A percentile compares a stretch with the other conserved stretches of the same genome.
These are phyloP conservation scores for Cheilinus undulatus DNA, from an alignment of 2,113 vertebrate species.

Conservation along the genomic window DNA sequence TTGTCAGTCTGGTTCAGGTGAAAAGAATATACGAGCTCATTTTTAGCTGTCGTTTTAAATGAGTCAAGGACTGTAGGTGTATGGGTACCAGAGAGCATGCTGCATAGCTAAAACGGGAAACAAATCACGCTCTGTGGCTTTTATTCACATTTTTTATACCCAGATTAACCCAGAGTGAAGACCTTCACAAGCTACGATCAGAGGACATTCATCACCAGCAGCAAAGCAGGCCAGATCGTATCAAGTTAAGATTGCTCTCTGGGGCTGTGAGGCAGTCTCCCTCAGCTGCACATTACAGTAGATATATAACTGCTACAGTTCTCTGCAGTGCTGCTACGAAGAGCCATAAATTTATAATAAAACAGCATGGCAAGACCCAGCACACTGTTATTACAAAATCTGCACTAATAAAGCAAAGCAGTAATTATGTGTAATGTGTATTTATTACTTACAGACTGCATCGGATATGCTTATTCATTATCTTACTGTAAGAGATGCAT, in stretches of 20 bases:
- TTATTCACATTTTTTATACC: slow-evolving; percentile 40
- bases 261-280: slow-evolving; percentile 10
- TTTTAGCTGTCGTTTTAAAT: slow-evolving; percentile 56
- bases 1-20: slow-evolving; percentile 54
- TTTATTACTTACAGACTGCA: slow-evolving; percentile 69
- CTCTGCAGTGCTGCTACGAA: slow-evolving; percentile 33
- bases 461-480: slow-evolving; percentile 65
- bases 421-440: slow-evolving; percentile 78
- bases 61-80: slow-evolving; percentile 44
- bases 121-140: slow-evolving; percentile 39
- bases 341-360: slow-evolving; percentile 77
- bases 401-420: slow-evolving; percentile 70
- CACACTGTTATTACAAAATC: slow-evolving; percentile 59
- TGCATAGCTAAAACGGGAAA: slow-evolving; percentile 46
- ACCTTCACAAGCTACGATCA: slow-evolving; percentile 40
- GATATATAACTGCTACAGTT: slow-evolving; percentile 41
- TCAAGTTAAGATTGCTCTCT: slow-evolving; percentile 39
- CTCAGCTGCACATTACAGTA: slow-evolving; percentile 12
- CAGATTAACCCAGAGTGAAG: slow-evolving; percentile 54
- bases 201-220: slow-evolving; percentile 51
- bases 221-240: slow-evolving; percentile 47
- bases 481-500: not conserved
- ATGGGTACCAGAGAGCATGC: slow-evolving; percentile 40
- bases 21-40: slow-evolving; percentile 58
- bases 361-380: slow-evolving; percentile 60